Evolutionary conservation across 2,888 invertebrate genomes (phyloP), one percentile per base, ranked within the genome.

Genomic region (Leucania comma): DNA sequence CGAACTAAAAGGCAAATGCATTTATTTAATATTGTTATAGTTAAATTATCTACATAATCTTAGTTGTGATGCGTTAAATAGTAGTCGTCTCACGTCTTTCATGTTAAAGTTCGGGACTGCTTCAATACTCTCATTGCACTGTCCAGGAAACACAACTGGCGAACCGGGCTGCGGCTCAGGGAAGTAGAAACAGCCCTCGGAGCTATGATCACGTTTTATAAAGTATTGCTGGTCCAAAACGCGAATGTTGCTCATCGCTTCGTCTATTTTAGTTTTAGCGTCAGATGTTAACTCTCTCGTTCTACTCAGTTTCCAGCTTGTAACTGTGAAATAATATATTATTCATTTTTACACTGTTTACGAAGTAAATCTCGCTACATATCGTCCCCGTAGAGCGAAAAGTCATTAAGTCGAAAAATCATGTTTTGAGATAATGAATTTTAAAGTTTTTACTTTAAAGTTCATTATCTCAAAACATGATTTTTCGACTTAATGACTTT

Each of bases 261-360:
- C 70, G 58, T 89, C 85, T 3, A 93, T 92, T 0, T 80, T 81
- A 1, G 26, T 64, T 4, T 17, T 22, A 2, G 87, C 87, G 0
- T 24, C 46, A 6, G 73, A 0, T 3, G 87, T 38, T 26, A 94
- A 71, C 4, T 85, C 53, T 53, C 86, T 92, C 0, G 86, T 83
- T 82, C 92, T 89, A 72, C 94, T 93, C 0, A 94, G 79, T 68
- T 94, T 94, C 94, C 94, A 94, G 32, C 90, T 90, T 26, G 82
- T 78, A 2, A 94, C 94, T 94, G 82, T n/a, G 85, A 84, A 65
- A 10, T n/a, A 14, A 20, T 22, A 46, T 8, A 51, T 42, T 2
- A 5, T 14, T 62, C 3, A 10, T 8, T 35, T n/a, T 3, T 6
- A 42, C 4, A 29, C 20, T 54, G 5, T 1, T 10, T n/a, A 22